Evolutionary conservation across 2,888 invertebrate genomes (phyloP), one percentile per base, ranked within the genome.

Genomic region (Homarus gammarus): DNA sequence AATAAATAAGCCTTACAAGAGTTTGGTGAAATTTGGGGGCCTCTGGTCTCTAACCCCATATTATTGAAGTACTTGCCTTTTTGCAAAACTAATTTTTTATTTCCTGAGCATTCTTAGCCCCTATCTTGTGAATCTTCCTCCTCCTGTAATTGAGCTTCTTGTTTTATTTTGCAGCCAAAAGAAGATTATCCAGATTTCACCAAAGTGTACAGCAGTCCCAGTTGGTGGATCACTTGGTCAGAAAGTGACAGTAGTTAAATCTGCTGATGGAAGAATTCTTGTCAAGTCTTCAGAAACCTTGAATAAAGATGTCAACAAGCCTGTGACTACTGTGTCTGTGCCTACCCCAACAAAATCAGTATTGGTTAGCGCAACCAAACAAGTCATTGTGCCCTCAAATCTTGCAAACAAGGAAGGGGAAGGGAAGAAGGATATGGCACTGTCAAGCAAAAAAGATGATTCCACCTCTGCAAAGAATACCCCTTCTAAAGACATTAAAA

Each of bases 251-350:
- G 72, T 84, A 38, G 84, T 84, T 68, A 77, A 89, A 31, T 70
- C 83, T 27, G 68, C 83, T 10, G 83, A 83, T 33, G 83, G 70
- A 38, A 36, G 83, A 64, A 83, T 83, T 6, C 75, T 89, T 18
- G 88, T 89, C 33, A 89, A 89, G 61, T 22, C 88, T 18, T 33
- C 88, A 3, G 88, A 89, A 40, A 70, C 84, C 5, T 56, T 77
- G 22, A 51, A 75, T 38, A 84, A 77, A 12, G 88, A 64, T 8
- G 31, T 70, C 10, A 75, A 40, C 18, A 81, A 87, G 36, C 31
- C 73, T n/a, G 8, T 82, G n/a, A 36, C 79, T 15, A 70, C 36
- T n/a, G 18, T 49, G 6, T 5, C 75, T 31, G 33, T 38, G 33
- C 22, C 27, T 27, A 83, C 83, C 18, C 40, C 70, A 27, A 56